Conservation (phyloP, 2,797 vertebrate genomes). For the Picus viridis region DNA sequence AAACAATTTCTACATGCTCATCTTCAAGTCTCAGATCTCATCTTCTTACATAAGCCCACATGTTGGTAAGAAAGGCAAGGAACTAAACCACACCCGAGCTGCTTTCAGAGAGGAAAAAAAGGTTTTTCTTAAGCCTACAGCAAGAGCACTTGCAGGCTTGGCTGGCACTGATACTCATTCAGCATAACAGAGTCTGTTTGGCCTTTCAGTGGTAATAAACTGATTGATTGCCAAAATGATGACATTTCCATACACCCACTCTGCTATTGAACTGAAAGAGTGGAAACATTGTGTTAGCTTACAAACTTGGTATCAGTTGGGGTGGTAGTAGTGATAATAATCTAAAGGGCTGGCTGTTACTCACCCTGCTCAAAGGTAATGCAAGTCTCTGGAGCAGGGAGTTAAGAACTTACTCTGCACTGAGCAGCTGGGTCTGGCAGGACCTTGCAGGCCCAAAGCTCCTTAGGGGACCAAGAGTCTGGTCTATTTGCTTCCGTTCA, state of each 20-base stretch:
- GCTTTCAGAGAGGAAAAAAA: not conserved
- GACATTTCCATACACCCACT: slow-evolving; percentile 68
- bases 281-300: slow-evolving; percentile 55
- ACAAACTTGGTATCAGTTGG: slow-evolving; percentile 26
- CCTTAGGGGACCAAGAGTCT: not conserved
- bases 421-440: not conserved
- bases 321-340: slow-evolving; percentile 43
- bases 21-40: not conserved
- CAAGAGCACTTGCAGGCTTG: slow-evolving; percentile 13
- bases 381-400: not conserved
- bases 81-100: slow-evolving; percentile 19
- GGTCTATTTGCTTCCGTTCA: not conserved
- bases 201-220: slow-evolving; percentile 41
- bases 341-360: slow-evolving; percentile 37
- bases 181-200: slow-evolving; percentile 49
- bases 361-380: not conserved
- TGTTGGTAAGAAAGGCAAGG: slow-evolving; percentile 8
- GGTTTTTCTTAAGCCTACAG: slow-evolving; percentile 17
- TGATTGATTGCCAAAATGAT: slow-evolving; percentile 68
- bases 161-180: slow-evolving; percentile 40
- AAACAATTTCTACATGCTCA: not conserved
- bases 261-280: slow-evolving; percentile 58
- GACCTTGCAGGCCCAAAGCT: not conserved
- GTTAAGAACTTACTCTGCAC: not conserved
- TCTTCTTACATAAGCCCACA: slow-evolving; percentile 2